Conservation (phyloP, 2,888 invertebrate genomes). For the Gari tellinella region DNA sequence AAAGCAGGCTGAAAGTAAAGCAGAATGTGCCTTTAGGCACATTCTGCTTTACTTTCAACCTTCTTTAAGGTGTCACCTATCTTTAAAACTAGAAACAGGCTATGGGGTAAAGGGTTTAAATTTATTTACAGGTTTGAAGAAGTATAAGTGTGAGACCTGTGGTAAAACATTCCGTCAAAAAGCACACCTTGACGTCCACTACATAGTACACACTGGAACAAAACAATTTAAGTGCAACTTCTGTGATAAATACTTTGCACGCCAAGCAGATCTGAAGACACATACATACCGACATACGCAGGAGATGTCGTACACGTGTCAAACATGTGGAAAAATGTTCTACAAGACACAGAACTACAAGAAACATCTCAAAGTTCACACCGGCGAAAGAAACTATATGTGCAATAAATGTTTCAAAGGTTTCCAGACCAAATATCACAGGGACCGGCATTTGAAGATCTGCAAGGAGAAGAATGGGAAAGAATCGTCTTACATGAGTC, state of each 20-base stretch:
- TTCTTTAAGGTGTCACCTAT: too few species aligned
- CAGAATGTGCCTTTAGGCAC: too few species aligned
- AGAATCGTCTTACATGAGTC: conserved; percentile 53
- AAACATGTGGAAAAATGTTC: conserved; percentile 74
- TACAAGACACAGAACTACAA: conserved; percentile 76
- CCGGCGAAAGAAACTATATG: conserved; percentile 71
- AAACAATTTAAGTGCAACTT: conserved; percentile 73
- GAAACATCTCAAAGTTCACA: conserved; percentile 76
- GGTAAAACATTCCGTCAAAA: conserved; percentile 78
- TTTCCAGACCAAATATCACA: conserved; percentile 76
- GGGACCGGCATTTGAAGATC: conserved; percentile 73
- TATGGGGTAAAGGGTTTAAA: too few species aligned
- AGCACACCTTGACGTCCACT: conserved; percentile 77
- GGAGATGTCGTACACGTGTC: conserved; percentile 71
- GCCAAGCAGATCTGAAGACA: conserved; percentile 73
- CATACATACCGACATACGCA: conserved; percentile 79
- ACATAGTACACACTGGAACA: conserved; percentile 75
- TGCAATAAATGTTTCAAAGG: conserved; percentile 74
- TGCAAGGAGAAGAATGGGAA: conserved; percentile 68
- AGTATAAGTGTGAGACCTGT: conserved; percentile 75
- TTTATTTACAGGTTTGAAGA: conserved; percentile 68
- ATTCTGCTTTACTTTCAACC: too few species aligned
- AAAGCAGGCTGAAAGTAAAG: too few species aligned
- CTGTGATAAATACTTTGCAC: conserved; percentile 76
- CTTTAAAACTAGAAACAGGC: too few species aligned